phyloP scores from a whole-genome alignment of 2,888 invertebrate species.

The Catocala nupta region DNA sequence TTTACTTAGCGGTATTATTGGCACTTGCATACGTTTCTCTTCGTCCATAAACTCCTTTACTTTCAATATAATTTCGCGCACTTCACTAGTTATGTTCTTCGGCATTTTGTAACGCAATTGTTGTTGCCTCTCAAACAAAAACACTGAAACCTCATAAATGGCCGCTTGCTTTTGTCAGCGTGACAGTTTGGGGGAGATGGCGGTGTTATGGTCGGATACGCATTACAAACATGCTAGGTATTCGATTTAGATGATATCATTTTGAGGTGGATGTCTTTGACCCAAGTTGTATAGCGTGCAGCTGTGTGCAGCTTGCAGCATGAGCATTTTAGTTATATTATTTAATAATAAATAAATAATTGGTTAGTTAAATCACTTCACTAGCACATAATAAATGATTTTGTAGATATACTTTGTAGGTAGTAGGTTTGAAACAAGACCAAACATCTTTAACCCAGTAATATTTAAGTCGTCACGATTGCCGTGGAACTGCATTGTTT shows the following conservation, averaged over 20 bases:
- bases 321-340: too few species aligned
- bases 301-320: too few species aligned
- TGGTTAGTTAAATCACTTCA: too few species aligned
- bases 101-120: conserved; percentile 68
- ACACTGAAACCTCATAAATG: conserved; percentile 37
- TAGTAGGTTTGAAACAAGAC: too few species aligned
- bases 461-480: too few species aligned
- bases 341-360: too few species aligned
- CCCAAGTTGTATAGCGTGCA: neutral
- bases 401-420: too few species aligned
- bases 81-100: conserved; percentile 82
- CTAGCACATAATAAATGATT: too few species aligned
- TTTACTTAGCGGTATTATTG: conserved; percentile 82
- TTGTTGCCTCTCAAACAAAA: conserved; percentile 37
- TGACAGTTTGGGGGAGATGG: conserved; percentile 26
- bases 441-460: too few species aligned
- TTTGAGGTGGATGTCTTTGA: neutral
- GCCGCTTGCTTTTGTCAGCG: conserved; percentile 36
- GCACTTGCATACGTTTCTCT: conserved; percentile 83
- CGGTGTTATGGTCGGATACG: neutral
- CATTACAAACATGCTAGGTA: neutral
- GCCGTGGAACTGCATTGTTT: too few species aligned
- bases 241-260: too few species aligned
- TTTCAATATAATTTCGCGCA: conserved; percentile 82
- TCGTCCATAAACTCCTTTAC: conserved; percentile 85